Evolutionary conservation across 1,140 invertebrate genomes (phyloP), one percentile per base, ranked within the genome.

Genomic region (Drosophila cardini): DNA sequence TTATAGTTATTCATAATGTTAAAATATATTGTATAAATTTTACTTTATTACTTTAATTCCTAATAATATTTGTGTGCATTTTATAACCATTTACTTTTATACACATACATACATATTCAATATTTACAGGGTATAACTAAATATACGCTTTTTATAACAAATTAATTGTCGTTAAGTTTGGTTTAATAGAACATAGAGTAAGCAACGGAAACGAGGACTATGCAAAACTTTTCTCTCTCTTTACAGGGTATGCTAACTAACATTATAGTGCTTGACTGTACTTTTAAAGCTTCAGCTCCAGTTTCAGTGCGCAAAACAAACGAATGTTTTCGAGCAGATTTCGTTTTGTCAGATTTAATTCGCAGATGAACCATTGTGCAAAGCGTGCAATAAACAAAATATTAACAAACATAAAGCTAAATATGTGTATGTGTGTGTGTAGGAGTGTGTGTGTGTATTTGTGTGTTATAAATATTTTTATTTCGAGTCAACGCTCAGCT

Each of bases 401-500:
- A 63, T 71, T 36, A 55, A 62, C 40, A 71, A 64, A 64, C 68
- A 71, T 71, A 55, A 63, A 57, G 36, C 21, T 26, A 57, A 40
- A n/a, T 30, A 30, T 57, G 11, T 40, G 15, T 50, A 7, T 67
- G 34, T 15, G 53, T 40, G 43, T 36, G n/a, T 48, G 15, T 38
- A n/a, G n/a, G 16, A 42, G n/a, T 53, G 18, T 56, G 7, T 57
- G 32, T 56, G 42, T 30, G 53, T 32, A 2, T 45, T 21, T 50
- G 40, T 45, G 13, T 52, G 43, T 26, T 58, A 58, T 68, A 73
- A 62, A 74, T 77, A 68, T 76, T 74, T 74, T 77, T 76, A 72
- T 76, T 76, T 77, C 53, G 52, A 77, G 71, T 74, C 63, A 69
- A 69, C 71, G 75, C 75, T 63, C 63, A 77, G 75, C 55, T 69